Conservation (phyloP, 1,140 invertebrate genomes). For the Tetragonula clypearis region DNA sequence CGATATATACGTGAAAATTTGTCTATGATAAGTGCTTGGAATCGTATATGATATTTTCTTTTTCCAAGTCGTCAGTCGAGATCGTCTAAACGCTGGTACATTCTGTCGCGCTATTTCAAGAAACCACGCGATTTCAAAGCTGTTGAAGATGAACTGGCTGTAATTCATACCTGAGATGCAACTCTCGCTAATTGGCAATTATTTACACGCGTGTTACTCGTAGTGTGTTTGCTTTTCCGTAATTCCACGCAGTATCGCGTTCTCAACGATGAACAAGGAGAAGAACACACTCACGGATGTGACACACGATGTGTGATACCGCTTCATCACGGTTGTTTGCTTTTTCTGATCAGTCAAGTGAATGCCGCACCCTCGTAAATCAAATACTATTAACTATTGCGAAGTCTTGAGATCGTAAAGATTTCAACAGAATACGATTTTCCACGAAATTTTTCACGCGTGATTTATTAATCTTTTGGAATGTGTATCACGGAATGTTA, state of each 20-base stretch:
- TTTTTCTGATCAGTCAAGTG: constrained; percentile 15
- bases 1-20: no score
- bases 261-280: background rate
- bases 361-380: background rate
- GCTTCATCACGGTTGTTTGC: constrained; percentile 10
- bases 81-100: background rate
- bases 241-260: constrained; percentile 19
- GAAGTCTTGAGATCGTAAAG: no score
- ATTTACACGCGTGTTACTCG: constrained; percentile 30
- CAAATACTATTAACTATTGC: background rate
- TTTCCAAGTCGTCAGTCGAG: no score
- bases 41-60: background rate
- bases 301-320: constrained; percentile 10
- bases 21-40: no score
- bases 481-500: background rate
- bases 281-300: background rate
- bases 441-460: background rate
- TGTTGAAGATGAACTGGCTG: background rate
- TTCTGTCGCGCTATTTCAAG: background rate
- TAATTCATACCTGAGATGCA: constrained; percentile 10
- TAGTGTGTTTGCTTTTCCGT: constrained; percentile 24
- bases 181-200: constrained; percentile 35
- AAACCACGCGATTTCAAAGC: background rate
- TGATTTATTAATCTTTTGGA: background rate
- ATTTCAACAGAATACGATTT: background rate